A percentile compares a stretch with the other conserved stretches of the same genome.
These are phyloP conservation scores for Caenorhabditis afra DNA, from an alignment of 2,888 invertebrate species.

Conservation along the genomic window DNA sequence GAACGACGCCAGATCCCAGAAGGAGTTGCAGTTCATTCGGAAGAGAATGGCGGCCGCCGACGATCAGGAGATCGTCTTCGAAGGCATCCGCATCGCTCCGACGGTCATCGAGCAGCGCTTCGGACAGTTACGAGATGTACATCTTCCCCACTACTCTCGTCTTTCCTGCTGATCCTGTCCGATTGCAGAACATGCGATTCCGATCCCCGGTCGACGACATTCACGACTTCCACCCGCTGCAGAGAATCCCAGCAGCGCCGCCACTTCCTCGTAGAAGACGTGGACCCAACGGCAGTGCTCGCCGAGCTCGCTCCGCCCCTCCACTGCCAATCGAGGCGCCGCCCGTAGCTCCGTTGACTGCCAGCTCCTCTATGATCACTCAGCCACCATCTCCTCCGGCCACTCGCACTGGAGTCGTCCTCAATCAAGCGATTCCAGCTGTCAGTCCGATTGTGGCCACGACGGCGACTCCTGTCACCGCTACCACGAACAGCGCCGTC, in stretches of 20 bases:
- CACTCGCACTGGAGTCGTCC: constrained; percentile 17
- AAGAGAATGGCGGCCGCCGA: constrained; percentile 3
- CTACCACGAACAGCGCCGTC: not conserved
- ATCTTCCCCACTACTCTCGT: not conserved
- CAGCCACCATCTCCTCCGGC: constrained; percentile 39
- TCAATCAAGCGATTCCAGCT: constrained; percentile 5
- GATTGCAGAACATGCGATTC: not conserved
- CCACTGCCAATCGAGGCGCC: not conserved
- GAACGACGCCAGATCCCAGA: constrained; percentile 4
- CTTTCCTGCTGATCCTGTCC: not conserved
- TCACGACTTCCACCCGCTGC: constrained; percentile 4
- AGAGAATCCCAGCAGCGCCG: not conserved
- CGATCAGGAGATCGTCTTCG: constrained; percentile 23
- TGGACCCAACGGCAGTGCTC: not conserved
- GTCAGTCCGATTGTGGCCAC: constrained; percentile 24
- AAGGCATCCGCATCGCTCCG: constrained; percentile 20
- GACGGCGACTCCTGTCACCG: not conserved
- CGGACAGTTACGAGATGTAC: constrained; percentile 7
- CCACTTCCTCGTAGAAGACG: constrained; percentile 2
- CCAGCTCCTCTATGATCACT: constrained; percentile 35
- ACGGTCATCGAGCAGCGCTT: constrained; percentile 24
- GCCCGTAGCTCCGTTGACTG: constrained; percentile 2
- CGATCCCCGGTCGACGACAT: constrained; percentile 6
- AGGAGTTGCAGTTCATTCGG: constrained; percentile 7
- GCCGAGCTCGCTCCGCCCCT: not conserved